Base-by-base conservation (phyloP, 2,113 vertebrate species). In the Gopherus evgoodei region DNA sequence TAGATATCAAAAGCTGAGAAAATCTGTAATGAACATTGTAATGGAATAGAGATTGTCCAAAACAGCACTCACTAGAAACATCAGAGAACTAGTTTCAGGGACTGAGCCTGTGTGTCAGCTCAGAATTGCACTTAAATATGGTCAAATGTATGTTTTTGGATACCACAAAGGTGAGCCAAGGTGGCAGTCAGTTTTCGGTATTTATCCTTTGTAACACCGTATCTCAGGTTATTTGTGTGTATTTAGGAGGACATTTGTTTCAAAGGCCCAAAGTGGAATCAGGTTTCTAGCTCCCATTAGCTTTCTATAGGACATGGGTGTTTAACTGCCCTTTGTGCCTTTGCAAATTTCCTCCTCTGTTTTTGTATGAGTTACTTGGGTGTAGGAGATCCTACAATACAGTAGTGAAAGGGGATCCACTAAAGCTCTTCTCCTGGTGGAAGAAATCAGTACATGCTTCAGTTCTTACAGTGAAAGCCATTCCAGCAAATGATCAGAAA, bases 261-360 rank as follows among this genome's bases (percentile, higher is more conserved):
- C 21, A 3, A 69, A 75, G 76, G 38, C 2, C 16, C 21, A 3
- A 11, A 83, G 83, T 83, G 22, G 31, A 75, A 17, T 57, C 42
- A 14, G 31, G 35, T 75, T 57, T 75, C 75, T 75, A 79, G 31
- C 72, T 81, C 89, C 29, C 49, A 4, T 93, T 91, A 83, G 83
- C 72, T 59, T 24, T 0, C 11, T 56, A 78, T 44, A 2, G 89
- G 81, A 89, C 87, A 87, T 91, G 62, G 49, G 72, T 82, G 72
- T 94, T 83, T 89, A 78, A 86, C 65, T 79, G 75, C 12, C 88
- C 49, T 91, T 93, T 22, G 87, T 90, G 69, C 57, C 90, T 95
- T 96, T 91, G 86, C 78, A 93, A 95, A 53, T 6, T 44, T 89
- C 78, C 5, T 0, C 42, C 52, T 44, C 76, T 1, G 0, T 17